A percentile compares a stretch with the other conserved stretches of the same genome.
These are phyloP conservation scores for Helobdella robusta DNA, from an alignment of 2,888 invertebrate genomes.

Conservation along the genomic window DNA sequence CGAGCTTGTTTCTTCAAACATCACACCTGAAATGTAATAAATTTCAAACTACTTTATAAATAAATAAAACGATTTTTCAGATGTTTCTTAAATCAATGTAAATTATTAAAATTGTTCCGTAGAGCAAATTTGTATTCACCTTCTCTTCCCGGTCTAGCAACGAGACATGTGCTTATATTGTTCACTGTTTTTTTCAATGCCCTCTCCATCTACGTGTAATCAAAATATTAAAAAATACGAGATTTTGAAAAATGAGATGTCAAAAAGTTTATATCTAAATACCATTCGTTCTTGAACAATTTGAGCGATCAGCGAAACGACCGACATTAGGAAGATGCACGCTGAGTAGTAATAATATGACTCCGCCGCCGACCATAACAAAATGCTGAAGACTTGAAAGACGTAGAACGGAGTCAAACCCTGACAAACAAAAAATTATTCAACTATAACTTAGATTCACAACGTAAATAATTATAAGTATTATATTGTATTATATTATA, in stretches of 20 bases:
- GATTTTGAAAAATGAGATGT: neutral
- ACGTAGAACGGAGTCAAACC: conserved; percentile 84
- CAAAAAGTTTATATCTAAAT: no score
- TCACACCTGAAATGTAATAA: conserved; percentile 28
- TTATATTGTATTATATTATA: no score
- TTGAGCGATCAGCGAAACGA: conserved; percentile 71
- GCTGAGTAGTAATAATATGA: conserved; percentile 80
- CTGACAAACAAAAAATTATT: conserved; percentile 37
- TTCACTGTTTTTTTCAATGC: conserved; percentile 80
- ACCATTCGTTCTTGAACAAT: conserved; percentile 41
- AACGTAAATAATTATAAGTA: neutral
- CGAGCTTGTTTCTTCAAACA: conserved; percentile 50
- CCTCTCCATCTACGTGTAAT: conserved; percentile 64
- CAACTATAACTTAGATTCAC: neutral
- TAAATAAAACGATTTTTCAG: neutral
- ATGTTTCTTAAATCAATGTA: neutral
- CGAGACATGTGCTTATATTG: conserved; percentile 54
- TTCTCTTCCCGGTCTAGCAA: neutral
- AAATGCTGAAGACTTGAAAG: conserved; percentile 76
- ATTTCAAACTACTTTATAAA: neutral
- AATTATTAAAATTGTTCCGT: no score
- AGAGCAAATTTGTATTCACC: conserved; percentile 8
- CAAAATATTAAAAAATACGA: neutral
- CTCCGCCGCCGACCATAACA: conserved; percentile 77
- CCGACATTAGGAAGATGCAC: conserved; percentile 74